Evolutionary conservation across 2,113 vertebrate genomes (phyloP).

Genomic region (Sylvia atricapilla): DNA sequence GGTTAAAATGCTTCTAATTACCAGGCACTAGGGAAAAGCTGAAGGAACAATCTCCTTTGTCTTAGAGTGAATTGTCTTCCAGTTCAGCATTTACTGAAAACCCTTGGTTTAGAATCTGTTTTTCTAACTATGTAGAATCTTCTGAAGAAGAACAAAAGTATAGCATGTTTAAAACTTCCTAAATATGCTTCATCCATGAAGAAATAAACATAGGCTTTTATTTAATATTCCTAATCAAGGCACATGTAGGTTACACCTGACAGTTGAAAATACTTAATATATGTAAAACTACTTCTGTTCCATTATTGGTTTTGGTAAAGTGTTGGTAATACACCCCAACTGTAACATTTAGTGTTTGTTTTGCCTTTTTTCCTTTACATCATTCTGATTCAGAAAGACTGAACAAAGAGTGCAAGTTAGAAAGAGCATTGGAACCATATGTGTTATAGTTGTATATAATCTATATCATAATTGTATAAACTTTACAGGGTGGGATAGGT

Average conservation of each 20-base stretch:
- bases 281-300: neutral
- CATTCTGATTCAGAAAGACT: slow-evolving; percentile 5
- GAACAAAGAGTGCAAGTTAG: neutral
- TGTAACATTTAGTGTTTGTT: neutral
- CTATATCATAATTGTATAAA: neutral
- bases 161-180: neutral
- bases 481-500: neutral
- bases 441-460: slow-evolving; percentile 2
- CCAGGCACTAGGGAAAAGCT: neutral
- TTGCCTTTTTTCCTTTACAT: neutral
- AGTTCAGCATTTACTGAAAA: neutral
- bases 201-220: neutral
- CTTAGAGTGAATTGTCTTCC: neutral
- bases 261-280: neutral
- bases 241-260: neutral
- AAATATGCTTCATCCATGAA: neutral
- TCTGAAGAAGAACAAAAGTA: neutral
- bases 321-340: neutral
- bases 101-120: neutral
- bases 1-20: neutral
- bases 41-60: neutral
- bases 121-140: neutral
- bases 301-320: neutral
- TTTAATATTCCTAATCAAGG: neutral
- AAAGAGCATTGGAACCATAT: slow-evolving; percentile 29